A percentile compares a stretch with the other conserved stretches of the same genome.
Evolutionary conservation across 2,888 invertebrate genomes (phyloP).

Genomic region (Agonopterix arenella): DNA sequence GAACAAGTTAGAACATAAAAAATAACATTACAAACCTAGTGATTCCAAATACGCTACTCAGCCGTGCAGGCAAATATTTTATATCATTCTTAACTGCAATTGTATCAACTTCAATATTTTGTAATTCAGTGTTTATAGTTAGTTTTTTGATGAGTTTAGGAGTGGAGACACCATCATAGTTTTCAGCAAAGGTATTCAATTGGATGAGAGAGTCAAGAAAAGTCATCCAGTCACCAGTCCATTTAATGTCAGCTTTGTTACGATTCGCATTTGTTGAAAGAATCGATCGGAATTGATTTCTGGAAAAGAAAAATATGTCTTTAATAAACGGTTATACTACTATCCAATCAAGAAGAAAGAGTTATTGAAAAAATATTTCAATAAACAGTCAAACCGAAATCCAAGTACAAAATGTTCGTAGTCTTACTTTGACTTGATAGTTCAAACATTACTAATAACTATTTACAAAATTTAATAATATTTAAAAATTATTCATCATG

Average conservation of each 20-base stretch:
- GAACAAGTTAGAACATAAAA: background rate
- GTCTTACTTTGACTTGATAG: too few species aligned
- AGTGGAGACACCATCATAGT: constrained; percentile 22
- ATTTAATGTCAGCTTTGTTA: constrained; percentile 22
- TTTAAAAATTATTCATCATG: too few species aligned
- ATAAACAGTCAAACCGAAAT: too few species aligned
- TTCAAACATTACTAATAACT: too few species aligned
- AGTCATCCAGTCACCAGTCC: constrained; percentile 27
- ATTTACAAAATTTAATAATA: background rate
- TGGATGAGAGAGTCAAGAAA: constrained; percentile 31
- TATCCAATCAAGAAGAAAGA: too few species aligned
- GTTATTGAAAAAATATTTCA: too few species aligned
- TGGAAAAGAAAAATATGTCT: constrained; percentile 13
- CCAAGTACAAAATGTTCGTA: too few species aligned
- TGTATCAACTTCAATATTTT: constrained; percentile 10
- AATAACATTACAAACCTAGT: constrained; percentile 17
- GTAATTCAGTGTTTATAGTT: constrained; percentile 19
- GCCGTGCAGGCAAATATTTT: constrained; percentile 15
- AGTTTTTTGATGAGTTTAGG: constrained; percentile 22
- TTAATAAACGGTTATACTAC: too few species aligned
- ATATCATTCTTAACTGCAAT: constrained; percentile 5
- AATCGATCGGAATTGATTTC: constrained; percentile 27
- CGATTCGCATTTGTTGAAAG: constrained; percentile 16
- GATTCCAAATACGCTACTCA: constrained; percentile 13
- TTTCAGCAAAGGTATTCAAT: constrained; percentile 20